A percentile compares a stretch with the other conserved stretches of the same genome.
These are phyloP conservation scores for Brachymystax lenok DNA, from an alignment of 2,797 vertebrate genomes.

Conservation along the genomic window DNA sequence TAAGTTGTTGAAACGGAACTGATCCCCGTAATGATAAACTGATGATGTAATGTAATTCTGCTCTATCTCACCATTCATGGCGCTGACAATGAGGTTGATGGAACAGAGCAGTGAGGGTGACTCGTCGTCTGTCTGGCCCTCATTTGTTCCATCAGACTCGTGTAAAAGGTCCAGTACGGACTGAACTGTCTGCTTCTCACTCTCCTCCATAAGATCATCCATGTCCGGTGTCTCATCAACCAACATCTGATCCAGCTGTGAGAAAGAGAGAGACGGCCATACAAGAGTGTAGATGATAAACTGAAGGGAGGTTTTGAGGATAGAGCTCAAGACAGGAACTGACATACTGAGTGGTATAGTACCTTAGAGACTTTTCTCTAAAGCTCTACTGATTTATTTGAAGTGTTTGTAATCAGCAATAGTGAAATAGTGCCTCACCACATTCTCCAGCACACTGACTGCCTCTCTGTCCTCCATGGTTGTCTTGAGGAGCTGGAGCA, in stretches of 20 bases:
- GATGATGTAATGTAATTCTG: neutral
- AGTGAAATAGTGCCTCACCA: constrained; percentile 67
- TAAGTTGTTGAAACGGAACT: neutral
- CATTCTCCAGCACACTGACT: constrained; percentile 27
- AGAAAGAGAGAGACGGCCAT: neutral
- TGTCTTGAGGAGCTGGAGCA: constrained; percentile 72
- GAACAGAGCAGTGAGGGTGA: no score
- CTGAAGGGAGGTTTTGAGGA: no score
- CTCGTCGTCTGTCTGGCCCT: neutral
- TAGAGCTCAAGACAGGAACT: no score
- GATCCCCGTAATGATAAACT: no score
- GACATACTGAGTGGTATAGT: no score
- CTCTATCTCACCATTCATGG: constrained; percentile 81
- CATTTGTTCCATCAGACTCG: constrained; percentile 35
- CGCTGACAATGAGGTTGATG: constrained; percentile 80
- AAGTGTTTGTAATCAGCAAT: no score
- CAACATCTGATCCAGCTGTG: constrained; percentile 80
- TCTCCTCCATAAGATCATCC: constrained; percentile 45
- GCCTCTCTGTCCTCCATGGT: constrained; percentile 65
- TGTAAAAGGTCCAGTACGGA: constrained; percentile 75
- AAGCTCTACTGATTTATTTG: no score
- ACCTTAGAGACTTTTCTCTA: no score
- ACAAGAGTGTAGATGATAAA: neutral
- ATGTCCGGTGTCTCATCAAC: constrained; percentile 48
- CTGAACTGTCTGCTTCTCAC: constrained; percentile 59